A percentile compares a stretch with the other conserved stretches of the same genome.
Evolutionary conservation across 2,113 vertebrate genomes (phyloP).

Genomic region (Zapornia atra): DNA sequence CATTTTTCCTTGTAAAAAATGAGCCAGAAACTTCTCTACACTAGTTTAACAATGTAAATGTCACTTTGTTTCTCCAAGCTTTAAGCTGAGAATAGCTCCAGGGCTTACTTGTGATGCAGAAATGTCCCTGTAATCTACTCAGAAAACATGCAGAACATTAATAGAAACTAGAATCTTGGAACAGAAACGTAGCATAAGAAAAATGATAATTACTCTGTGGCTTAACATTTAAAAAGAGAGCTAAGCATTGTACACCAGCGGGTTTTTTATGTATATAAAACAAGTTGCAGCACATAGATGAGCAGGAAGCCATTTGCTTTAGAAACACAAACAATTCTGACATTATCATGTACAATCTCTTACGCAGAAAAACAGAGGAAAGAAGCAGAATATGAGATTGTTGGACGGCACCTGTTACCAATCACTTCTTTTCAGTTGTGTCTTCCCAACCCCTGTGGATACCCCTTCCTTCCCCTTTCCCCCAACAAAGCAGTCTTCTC

Average conservation of each 20-base stretch:
- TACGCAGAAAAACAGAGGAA: background rate
- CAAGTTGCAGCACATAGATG: constrained; percentile 46
- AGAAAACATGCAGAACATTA: constrained; percentile 78
- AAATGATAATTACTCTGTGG: constrained; percentile 79
- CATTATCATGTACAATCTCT: constrained; percentile 20
- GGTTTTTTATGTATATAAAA: constrained; percentile 44
- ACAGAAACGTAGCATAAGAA: constrained; percentile 74
- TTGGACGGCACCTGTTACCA: constrained; percentile 55
- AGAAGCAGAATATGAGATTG: constrained; percentile 12
- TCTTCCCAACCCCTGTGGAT: constrained; percentile 42
- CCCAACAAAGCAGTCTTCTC: constrained; percentile 35
- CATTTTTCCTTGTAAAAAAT: constrained; percentile 60
- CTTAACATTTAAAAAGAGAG: constrained; percentile 75
- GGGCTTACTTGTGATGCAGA: constrained; percentile 78
- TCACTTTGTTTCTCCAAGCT: constrained; percentile 73
- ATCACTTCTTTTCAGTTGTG: background rate
- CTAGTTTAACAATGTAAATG: constrained; percentile 72
- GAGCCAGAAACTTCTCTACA: constrained; percentile 67
- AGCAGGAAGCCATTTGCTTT: constrained; percentile 41
- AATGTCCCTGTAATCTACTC: constrained; percentile 79
- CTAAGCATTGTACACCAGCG: constrained; percentile 63
- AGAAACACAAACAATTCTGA: constrained; percentile 62
- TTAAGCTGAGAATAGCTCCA: constrained; percentile 73
- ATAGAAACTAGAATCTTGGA: constrained; percentile 72
- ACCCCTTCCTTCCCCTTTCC: constrained; percentile 10